Percentiles rank a stretch among this genome's conserved stretches.
Evolutionary conservation across 2,797 vertebrate genomes (phyloP).

Genomic region (Lagocephalus sceleratus): DNA sequence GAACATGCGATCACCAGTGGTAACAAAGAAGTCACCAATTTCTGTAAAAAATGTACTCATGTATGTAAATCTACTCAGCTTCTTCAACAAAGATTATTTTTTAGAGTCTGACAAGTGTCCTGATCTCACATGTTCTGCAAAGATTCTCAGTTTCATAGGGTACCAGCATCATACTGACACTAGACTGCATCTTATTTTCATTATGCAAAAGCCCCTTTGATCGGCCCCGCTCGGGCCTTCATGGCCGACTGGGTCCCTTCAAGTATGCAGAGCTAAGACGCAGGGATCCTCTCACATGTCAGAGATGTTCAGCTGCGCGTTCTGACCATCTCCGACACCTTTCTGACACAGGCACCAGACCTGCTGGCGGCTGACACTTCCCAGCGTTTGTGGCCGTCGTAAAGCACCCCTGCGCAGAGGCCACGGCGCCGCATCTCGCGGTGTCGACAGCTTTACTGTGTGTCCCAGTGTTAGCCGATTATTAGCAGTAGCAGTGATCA

Average conservation of each 20-base stretch:
- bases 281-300: slow-evolving; percentile 30
- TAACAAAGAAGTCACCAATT: too few relatives aligned
- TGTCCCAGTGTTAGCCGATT: too few relatives aligned
- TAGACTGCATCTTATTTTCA: slow-evolving; percentile 26
- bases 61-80: too few relatives aligned
- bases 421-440: too few relatives aligned
- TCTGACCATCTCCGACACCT: slow-evolving; percentile 44
- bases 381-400: background rate
- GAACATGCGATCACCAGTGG: too few relatives aligned
- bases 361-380: background rate
- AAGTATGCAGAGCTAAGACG: slow-evolving; percentile 26
- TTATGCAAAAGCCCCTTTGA: slow-evolving; percentile 62
- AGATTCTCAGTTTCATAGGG: slow-evolving; percentile 27
- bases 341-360: slow-evolving; percentile 36
- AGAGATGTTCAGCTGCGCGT: slow-evolving; percentile 19
- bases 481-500: too few relatives aligned
- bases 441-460: too few relatives aligned
- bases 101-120: background rate
- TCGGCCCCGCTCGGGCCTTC: slow-evolving; percentile 34
- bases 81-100: too few relatives aligned
- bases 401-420: too few relatives aligned
- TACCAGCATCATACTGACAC: slow-evolving; percentile 26
- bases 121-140: slow-evolving; percentile 35
- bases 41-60: too few relatives aligned
- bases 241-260: slow-evolving; percentile 29